phyloP scores from a whole-genome alignment of 2,797 vertebrate species.

The Arrhamphus sclerolepis region DNA sequence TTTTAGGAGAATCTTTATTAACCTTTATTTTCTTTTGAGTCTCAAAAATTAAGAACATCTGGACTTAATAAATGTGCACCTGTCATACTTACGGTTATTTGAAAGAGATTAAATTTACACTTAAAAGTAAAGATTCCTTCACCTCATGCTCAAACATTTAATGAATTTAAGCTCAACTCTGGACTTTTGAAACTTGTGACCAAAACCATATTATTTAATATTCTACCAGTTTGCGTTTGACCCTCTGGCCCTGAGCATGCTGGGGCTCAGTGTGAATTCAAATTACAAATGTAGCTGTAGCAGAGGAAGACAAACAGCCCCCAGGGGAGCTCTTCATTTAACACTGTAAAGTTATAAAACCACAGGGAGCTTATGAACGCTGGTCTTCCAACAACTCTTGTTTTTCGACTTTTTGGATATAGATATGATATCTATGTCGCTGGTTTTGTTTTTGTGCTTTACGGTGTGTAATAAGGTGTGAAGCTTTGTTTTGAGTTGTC shows the following conservation, averaged over 20 bases:
- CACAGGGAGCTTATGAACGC: background rate
- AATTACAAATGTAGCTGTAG: background rate
- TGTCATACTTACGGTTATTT: no score
- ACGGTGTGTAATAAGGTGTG: background rate
- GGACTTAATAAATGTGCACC: no score
- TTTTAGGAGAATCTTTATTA: no score
- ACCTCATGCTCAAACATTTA: constrained; percentile 7
- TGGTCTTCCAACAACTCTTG: background rate
- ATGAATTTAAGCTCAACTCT: background rate
- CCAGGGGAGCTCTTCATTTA: constrained; percentile 1
- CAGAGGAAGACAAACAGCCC: constrained; percentile 18
- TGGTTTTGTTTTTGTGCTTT: background rate
- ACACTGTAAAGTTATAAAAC: background rate
- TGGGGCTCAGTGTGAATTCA: background rate
- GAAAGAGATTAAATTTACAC: background rate
- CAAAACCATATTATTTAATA: constrained; percentile 6
- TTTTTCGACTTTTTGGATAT: background rate
- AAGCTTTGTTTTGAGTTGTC: constrained; percentile 25
- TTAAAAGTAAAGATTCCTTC: constrained; percentile 1
- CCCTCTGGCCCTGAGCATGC: background rate
- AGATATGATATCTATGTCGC: background rate
- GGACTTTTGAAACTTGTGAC: constrained; percentile 2
- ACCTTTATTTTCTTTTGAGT: no score
- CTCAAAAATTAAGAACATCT: no score
- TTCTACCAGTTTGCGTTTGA: constrained; percentile 10